These are phyloP conservation scores for Danio choprae DNA, from an alignment of 2,797 vertebrate species.

Conservation along the genomic window DNA sequence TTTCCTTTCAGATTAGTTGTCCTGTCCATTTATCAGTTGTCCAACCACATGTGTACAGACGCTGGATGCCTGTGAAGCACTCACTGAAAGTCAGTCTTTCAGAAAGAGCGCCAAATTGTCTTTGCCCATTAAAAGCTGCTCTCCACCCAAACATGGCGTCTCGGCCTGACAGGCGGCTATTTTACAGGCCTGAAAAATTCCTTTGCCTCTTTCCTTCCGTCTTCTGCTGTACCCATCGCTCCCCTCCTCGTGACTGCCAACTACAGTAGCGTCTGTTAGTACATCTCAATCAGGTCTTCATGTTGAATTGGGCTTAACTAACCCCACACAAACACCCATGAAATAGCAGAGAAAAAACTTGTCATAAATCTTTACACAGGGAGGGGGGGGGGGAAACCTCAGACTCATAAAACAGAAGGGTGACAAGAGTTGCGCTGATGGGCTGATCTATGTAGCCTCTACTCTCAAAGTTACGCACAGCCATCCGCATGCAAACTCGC, in stretches of 20 bases:
- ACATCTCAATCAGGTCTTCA: conserved; percentile 60
- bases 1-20: conserved; percentile 58
- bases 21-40: conserved; percentile 52
- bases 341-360: conserved; percentile 69
- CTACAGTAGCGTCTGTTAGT: conserved; percentile 45
- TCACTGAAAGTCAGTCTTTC: conserved; percentile 53
- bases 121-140: conserved; percentile 57
- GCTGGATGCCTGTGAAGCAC: conserved; percentile 43
- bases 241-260: conserved; percentile 28
- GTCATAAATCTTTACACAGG: conserved; percentile 73
- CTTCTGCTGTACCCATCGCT: conserved; percentile 44
- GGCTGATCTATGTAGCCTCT: conserved; percentile 59
- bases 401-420: conserved; percentile 75
- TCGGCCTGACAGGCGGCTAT: conserved; percentile 50
- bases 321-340: conserved; percentile 63
- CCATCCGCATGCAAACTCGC: conserved; percentile 51
- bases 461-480: conserved; percentile 56
- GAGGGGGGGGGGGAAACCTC: conserved; percentile 59
- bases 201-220: conserved; percentile 46
- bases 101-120: conserved; percentile 57
- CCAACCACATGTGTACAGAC: conserved; percentile 45
- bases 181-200: conserved; percentile 56
- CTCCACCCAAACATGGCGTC: conserved; percentile 53
- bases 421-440: conserved; percentile 74
- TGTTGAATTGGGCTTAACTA: conserved; percentile 59